These are phyloP conservation scores for Bembecia ichneumoniformis DNA, from an alignment of 2,888 invertebrate genomes.

Conservation along the genomic window DNA sequence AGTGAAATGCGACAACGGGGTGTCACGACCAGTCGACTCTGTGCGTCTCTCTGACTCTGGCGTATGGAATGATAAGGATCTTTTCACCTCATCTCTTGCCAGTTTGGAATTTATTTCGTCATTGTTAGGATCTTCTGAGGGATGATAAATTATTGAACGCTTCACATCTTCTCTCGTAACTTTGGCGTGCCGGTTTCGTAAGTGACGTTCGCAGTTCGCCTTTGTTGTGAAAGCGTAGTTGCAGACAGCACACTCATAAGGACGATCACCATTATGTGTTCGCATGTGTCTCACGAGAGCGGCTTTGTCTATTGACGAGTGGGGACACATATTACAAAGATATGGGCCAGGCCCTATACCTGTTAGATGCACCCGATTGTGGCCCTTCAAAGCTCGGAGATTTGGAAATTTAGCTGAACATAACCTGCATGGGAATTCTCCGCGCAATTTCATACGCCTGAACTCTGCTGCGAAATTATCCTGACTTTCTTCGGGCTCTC, in stretches of 20 bases:
- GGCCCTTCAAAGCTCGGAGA: conserved; percentile 89
- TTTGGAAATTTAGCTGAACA: conserved; percentile 91
- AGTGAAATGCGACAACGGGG: conserved; percentile 57
- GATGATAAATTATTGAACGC: conserved; percentile 88
- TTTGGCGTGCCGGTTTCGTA: conserved; percentile 92
- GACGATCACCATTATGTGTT: conserved; percentile 95
- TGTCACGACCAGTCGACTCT: conserved; percentile 50
- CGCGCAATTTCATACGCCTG: conserved; percentile 89
- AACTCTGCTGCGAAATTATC: conserved; percentile 89
- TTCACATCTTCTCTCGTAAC: conserved; percentile 90
- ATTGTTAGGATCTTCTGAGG: conserved; percentile 86
- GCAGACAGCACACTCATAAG: conserved; percentile 95
- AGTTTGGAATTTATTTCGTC: conserved; percentile 76
- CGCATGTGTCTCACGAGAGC: conserved; percentile 93
- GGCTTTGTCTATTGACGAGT: conserved; percentile 90
- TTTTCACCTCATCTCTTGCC: conserved; percentile 68
- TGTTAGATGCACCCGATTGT: conserved; percentile 88
- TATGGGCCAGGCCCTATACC: conserved; percentile 85
- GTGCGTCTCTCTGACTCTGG: conserved; percentile 62
- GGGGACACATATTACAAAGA: conserved; percentile 94
- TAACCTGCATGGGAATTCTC: conserved; percentile 92
- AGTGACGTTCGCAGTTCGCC: conserved; percentile 96
- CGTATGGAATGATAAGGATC: conserved; percentile 69
- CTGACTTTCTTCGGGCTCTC: conserved; percentile 79
- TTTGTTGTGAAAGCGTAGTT: conserved; percentile 97